These are phyloP conservation scores for Drosophila silvestris DNA, from an alignment of 2,888 invertebrate species.

Conservation along the genomic window DNA sequence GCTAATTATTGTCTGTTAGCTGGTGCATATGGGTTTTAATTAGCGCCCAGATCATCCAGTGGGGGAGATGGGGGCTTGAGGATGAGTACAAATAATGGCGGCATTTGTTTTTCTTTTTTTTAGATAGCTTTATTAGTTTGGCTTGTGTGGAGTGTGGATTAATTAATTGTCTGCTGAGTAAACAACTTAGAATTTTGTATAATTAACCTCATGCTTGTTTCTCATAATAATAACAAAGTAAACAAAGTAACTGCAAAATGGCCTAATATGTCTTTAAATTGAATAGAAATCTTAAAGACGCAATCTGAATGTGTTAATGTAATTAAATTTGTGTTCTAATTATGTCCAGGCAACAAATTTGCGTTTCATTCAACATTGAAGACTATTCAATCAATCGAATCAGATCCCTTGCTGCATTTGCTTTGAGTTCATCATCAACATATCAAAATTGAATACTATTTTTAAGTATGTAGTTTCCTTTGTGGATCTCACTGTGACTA, in stretches of 20 bases:
- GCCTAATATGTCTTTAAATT: background rate
- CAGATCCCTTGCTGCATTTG: background rate
- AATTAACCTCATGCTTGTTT: background rate
- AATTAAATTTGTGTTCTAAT: background rate
- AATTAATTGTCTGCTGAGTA: conserved; percentile 45
- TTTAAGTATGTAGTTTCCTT: conserved; percentile 12
- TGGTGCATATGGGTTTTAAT: conserved; percentile 68
- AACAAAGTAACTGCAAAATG: background rate
- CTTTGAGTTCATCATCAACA: conserved; percentile 5
- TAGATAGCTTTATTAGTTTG: conserved; percentile 15
- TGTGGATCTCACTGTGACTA: conserved; percentile 10
- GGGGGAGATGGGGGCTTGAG: background rate
- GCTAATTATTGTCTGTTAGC: conserved; percentile 76
- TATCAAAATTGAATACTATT: conserved; percentile 12
- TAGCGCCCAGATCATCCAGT: conserved; percentile 27
- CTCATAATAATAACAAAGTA: background rate
- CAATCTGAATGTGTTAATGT: background rate
- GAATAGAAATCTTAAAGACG: background rate
- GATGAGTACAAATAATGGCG: conserved; percentile 24
- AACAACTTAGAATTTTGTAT: conserved; percentile 19
- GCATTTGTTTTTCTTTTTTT: conserved; percentile 30
- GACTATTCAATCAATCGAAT: background rate
- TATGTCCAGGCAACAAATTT: background rate
- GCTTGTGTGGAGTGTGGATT: conserved; percentile 7
- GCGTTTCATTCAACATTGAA: background rate